These are phyloP conservation scores for Rhingia campestris DNA, from an alignment of 2,888 invertebrate genomes.

Conservation along the genomic window DNA sequence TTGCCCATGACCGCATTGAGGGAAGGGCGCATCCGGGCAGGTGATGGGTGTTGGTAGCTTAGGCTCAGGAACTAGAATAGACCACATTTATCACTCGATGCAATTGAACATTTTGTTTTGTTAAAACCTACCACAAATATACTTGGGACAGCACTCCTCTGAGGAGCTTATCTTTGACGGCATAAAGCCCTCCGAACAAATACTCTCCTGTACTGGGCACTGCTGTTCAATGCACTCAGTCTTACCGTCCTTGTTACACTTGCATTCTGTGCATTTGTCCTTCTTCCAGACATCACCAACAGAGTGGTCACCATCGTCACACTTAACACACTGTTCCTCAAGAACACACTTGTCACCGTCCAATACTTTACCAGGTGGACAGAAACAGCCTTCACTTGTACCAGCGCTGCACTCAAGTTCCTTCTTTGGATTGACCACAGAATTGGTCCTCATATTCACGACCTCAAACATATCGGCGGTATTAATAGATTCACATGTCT, in stretches of 20 bases:
- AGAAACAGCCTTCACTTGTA: slow-evolving; percentile 90
- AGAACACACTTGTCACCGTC: slow-evolving; percentile 89
- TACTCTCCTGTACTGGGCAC: slow-evolving; percentile 83
- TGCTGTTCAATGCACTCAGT: slow-evolving; percentile 86
- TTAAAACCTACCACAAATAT: slow-evolving; percentile 83
- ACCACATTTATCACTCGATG: not conserved
- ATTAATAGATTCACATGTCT: slow-evolving; percentile 78
- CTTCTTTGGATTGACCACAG: slow-evolving; percentile 77
- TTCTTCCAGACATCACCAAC: slow-evolving; percentile 86
- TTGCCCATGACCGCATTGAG: slow-evolving; percentile 89
- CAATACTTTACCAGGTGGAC: slow-evolving; percentile 89
- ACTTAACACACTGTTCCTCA: slow-evolving; percentile 87
- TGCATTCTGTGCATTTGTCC: slow-evolving; percentile 89
- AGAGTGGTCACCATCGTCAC: slow-evolving; percentile 88
- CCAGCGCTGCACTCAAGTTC: slow-evolving; percentile 83
- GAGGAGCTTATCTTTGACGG: slow-evolving; percentile 84
- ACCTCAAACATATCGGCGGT: slow-evolving; percentile 78
- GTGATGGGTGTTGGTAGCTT: slow-evolving; percentile 82
- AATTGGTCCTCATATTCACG: slow-evolving; percentile 75
- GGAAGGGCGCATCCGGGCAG: slow-evolving; percentile 87
- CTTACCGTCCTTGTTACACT: slow-evolving; percentile 85
- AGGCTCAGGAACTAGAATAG: slow-evolving; percentile 84
- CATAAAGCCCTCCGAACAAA: slow-evolving; percentile 86
- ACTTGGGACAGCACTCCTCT: slow-evolving; percentile 88
- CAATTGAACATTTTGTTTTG: not conserved